Evolutionary conservation across 2,888 invertebrate genomes (phyloP).

Genomic region (Clusia tigrina): DNA sequence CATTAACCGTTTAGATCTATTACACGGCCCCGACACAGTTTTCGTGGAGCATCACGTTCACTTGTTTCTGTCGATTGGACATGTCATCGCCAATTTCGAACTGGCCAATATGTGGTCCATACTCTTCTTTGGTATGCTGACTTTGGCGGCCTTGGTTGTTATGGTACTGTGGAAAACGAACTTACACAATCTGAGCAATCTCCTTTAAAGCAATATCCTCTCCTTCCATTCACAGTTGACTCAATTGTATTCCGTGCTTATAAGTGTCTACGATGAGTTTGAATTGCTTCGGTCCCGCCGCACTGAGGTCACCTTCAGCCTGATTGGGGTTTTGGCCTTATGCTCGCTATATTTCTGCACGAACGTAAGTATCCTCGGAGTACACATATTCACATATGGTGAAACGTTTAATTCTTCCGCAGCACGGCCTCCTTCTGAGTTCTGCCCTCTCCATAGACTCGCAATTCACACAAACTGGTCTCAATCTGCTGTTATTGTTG

Average conservation of each 20-base stretch:
- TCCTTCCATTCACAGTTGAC: slow-evolving; percentile 40
- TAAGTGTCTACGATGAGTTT: slow-evolving; percentile 58
- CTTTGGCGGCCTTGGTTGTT: slow-evolving; percentile 76
- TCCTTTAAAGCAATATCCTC: too few species aligned
- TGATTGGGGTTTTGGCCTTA: slow-evolving; percentile 38
- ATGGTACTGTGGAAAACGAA: slow-evolving; percentile 68
- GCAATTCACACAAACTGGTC: slow-evolving; percentile 43
- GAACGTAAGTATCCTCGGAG: slow-evolving; percentile 55
- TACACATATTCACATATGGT: too few species aligned
- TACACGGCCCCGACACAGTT: not conserved
- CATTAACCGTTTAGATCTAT: slow-evolving; percentile 26
- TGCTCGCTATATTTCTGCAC: slow-evolving; percentile 50
- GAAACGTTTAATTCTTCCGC: not conserved
- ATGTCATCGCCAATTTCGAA: slow-evolving; percentile 44
- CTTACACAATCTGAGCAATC: too few species aligned
- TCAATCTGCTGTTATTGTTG: slow-evolving; percentile 74
- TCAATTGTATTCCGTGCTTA: slow-evolving; percentile 50
- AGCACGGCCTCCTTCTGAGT: slow-evolving; percentile 50
- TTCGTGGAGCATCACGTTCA: slow-evolving; percentile 39
- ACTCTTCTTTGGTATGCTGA: slow-evolving; percentile 79
- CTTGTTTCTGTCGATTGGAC: slow-evolving; percentile 49
- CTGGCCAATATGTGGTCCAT: slow-evolving; percentile 78
- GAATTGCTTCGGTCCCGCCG: slow-evolving; percentile 46
- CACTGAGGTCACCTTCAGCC: slow-evolving; percentile 38
- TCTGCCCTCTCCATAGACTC: slow-evolving; percentile 40